Conservation (phyloP, 2,888 invertebrate genomes). For the Epinotia ramella region DNA sequence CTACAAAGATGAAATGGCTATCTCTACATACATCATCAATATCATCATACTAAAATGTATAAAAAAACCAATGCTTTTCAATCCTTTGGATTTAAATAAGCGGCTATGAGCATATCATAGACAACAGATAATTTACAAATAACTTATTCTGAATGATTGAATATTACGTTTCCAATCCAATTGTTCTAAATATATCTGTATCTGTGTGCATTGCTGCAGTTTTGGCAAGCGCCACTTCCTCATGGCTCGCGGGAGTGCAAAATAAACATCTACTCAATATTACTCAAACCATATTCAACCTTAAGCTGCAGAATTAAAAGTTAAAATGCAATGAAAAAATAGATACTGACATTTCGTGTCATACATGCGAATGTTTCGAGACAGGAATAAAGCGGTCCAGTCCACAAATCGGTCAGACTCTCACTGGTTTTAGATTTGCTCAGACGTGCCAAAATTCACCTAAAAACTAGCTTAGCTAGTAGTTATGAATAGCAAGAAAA, state of each 20-base stretch:
- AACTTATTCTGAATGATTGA: not conserved
- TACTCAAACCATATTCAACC: constrained; percentile 32
- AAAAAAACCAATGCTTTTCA: not conserved
- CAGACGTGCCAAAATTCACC: constrained; percentile 56
- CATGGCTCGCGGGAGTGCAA: constrained; percentile 49
- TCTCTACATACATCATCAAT: too few relatives aligned
- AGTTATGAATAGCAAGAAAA: constrained; percentile 76
- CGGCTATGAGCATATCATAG: not conserved
- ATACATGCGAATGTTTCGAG: constrained; percentile 67
- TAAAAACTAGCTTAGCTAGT: constrained; percentile 40
- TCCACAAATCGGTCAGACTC: constrained; percentile 74
- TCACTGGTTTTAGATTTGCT: constrained; percentile 71
- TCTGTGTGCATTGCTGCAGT: constrained; percentile 56
- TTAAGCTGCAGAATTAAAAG: constrained; percentile 23
- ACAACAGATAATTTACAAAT: not conserved
- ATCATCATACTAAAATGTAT: too few relatives aligned
- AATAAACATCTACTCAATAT: constrained; percentile 45
- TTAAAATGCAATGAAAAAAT: constrained; percentile 13
- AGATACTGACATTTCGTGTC: constrained; percentile 72
- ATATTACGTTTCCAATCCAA: constrained; percentile 38
- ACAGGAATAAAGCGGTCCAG: constrained; percentile 71
- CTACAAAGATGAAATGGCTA: too few relatives aligned
- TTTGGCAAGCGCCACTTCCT: constrained; percentile 66
- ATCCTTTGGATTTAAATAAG: not conserved
- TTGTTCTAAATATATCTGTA: constrained; percentile 55